Evolutionary conservation across 2,888 invertebrate genomes (phyloP).

Genomic region (Torymus aiolomorphi): DNA sequence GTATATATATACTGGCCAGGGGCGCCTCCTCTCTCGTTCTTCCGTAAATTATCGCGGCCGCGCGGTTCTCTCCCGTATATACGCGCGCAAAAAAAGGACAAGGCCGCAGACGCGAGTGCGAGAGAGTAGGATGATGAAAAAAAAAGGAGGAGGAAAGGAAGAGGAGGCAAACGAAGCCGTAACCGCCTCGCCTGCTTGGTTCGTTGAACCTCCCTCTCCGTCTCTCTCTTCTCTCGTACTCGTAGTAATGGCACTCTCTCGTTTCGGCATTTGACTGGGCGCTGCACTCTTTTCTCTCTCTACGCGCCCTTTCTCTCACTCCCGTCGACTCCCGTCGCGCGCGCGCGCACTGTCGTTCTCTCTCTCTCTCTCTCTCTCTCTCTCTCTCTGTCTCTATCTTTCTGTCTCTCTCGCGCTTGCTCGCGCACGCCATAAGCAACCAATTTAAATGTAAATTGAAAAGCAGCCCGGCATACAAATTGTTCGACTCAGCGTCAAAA

Average conservation of each 20-base stretch:
- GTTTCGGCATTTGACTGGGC: conserved; percentile 73
- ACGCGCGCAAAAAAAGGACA: conserved; percentile 15
- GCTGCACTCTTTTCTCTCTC: conserved; percentile 40
- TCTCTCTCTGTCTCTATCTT: no score
- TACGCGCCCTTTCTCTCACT: conserved; percentile 5
- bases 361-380: conserved; percentile 28
- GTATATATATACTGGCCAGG: conserved; percentile 3
- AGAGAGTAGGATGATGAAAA: conserved; percentile 2
- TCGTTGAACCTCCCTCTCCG: no score
- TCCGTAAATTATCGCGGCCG: conserved; percentile 48
- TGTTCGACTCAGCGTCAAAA: conserved; percentile 76
- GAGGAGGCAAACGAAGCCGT: conserved; percentile 49
- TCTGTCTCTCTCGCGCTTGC: conserved; percentile 45
- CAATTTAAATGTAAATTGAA: conserved; percentile 76
- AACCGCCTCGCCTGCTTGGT: conserved; percentile 23
- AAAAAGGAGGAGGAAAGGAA: neutral
- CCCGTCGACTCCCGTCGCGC: conserved; percentile 6
- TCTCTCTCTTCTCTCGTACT: conserved; percentile 60
- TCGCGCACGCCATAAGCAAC: conserved; percentile 74
- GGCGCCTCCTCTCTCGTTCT: conserved; percentile 44
- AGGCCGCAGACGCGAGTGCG: neutral
- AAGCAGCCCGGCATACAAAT: conserved; percentile 76
- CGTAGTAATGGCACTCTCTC: conserved; percentile 65
- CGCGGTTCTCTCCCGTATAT: neutral
- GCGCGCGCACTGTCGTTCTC: conserved; percentile 7